phyloP scores from a whole-genome alignment of 2,888 invertebrate genomes.

The Rapana venosa region DNA sequence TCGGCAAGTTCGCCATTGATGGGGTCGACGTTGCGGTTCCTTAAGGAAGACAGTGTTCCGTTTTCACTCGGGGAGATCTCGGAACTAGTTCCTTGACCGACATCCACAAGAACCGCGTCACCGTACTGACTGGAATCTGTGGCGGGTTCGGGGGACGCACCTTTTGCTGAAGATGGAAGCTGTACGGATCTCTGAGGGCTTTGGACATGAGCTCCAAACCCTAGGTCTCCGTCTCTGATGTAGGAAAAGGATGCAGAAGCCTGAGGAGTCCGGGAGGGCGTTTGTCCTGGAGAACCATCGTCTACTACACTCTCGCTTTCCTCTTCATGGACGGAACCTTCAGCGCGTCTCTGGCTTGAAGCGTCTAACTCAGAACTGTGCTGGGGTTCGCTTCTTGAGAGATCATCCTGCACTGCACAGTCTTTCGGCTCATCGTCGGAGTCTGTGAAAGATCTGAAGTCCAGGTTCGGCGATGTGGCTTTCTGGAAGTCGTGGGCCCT shows the following conservation, averaged over 20 bases:
- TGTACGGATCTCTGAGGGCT: not conserved
- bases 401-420: not conserved
- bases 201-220: not conserved
- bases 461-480: not conserved
- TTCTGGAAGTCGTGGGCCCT: conserved; percentile 82
- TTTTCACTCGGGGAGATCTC: not conserved
- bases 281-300: not conserved
- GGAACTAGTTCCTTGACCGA: not conserved
- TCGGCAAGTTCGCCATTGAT: not conserved
- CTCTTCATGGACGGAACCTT: not conserved
- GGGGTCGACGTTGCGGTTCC: not conserved
- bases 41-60: not conserved
- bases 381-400: not conserved
- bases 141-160: not conserved
- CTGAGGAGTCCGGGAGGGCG: no score
- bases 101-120: not conserved
- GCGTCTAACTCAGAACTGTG: not conserved
- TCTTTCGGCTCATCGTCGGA: not conserved
- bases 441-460: not conserved
- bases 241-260: not conserved
- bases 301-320: not conserved
- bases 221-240: not conserved
- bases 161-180: not conserved
- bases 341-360: not conserved
- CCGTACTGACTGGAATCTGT: not conserved